Conservation (phyloP, 2,797 vertebrate species). For the Furcifer pardalis region DNA sequence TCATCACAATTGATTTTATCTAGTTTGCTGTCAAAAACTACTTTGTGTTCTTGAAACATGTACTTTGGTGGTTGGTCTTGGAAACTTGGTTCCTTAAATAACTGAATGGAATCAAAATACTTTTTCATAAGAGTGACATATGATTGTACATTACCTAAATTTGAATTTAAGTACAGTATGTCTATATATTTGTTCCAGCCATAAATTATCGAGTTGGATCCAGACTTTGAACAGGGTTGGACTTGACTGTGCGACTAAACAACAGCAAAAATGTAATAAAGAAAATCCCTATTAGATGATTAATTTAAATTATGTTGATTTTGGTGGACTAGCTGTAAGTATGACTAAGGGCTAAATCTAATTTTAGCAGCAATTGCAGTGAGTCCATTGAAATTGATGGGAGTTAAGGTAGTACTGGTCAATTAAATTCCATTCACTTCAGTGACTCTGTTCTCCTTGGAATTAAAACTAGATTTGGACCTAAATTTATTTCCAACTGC, state of each 20-base stretch:
- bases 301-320: neutral
- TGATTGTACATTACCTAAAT: slow-evolving; percentile 2
- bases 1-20: slow-evolving; percentile 42
- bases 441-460: too few species aligned
- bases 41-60: slow-evolving; percentile 26
- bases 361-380: too few species aligned
- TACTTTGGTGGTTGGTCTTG: slow-evolving; percentile 21
- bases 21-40: slow-evolving; percentile 35
- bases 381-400: too few species aligned
- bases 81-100: slow-evolving; percentile 37
- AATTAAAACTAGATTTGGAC: too few species aligned
- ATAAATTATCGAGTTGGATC: neutral
- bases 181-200: neutral
- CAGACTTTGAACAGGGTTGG: neutral
- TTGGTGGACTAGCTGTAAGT: neutral
- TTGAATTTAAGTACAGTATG: neutral
- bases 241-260: too few species aligned
- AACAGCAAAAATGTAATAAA: too few species aligned
- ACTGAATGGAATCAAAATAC: slow-evolving; percentile 2
- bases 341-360: too few species aligned
- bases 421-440: too few species aligned
- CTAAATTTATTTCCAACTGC: too few species aligned
- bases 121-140: neutral
- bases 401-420: too few species aligned
- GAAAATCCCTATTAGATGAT: neutral